These are phyloP conservation scores for Cartodere bifasciata DNA, from an alignment of 2,888 invertebrate species.

Conservation along the genomic window DNA sequence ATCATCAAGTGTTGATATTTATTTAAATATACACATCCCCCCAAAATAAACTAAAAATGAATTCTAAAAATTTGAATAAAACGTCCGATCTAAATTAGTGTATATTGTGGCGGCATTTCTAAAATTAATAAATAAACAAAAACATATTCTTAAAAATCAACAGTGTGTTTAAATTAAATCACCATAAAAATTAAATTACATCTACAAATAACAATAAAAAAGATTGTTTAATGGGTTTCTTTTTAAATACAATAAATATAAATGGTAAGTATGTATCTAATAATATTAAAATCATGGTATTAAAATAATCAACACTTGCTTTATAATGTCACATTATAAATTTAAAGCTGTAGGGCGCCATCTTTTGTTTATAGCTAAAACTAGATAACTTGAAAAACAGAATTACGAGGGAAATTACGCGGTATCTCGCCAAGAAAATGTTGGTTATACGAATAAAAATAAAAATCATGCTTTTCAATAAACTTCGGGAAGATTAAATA, in stretches of 20 bases:
- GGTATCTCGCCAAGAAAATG: no score
- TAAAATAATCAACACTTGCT: no score
- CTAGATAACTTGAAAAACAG: no score
- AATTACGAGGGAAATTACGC: no score
- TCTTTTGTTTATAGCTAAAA: no score
- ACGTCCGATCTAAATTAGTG: constrained; percentile 13
- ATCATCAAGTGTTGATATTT: no score
- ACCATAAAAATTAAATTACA: constrained; percentile 27
- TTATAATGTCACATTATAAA: no score
- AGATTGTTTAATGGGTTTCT: constrained; percentile 17
- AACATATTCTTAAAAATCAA: constrained; percentile 23
- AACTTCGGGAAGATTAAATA: constrained; percentile 13
- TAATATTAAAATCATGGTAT: no score
- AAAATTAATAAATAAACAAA: constrained; percentile 20
- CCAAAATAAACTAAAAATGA: constrained; percentile 16
- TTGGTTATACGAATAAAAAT: no score
- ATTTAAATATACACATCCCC: constrained; percentile 24
- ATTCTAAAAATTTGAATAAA: constrained; percentile 9
- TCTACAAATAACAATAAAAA: constrained; percentile 25
- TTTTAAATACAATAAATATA: constrained; percentile 19
- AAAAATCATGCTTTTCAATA: constrained; percentile 7
- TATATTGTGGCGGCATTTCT: constrained; percentile 15
- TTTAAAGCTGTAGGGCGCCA: no score
- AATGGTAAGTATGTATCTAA: constrained; percentile 13
- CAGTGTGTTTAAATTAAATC: constrained; percentile 21